These are phyloP conservation scores for Tetragonisca angustula DNA, from an alignment of 2,888 invertebrate genomes.

Conservation along the genomic window DNA sequence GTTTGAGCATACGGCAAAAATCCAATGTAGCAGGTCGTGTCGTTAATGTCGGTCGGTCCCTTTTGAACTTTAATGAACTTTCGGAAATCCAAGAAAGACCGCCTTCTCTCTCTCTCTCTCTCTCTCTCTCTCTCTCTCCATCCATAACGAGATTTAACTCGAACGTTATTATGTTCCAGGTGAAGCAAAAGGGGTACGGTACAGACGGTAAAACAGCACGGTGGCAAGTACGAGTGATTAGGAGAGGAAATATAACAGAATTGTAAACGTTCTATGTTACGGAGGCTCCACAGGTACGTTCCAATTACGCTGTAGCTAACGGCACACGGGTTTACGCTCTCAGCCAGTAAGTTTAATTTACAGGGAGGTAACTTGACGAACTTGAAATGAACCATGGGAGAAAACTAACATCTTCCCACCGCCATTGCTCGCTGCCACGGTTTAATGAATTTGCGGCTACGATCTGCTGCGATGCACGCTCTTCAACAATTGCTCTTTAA, in stretches of 20 bases:
- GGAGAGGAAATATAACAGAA: slow-evolving; percentile 47
- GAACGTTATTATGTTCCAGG: slow-evolving; percentile 18
- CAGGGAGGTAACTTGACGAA: slow-evolving; percentile 42
- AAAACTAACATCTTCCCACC: slow-evolving; percentile 25
- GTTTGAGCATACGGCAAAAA: slow-evolving; percentile 4
- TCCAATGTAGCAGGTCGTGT: not conserved
- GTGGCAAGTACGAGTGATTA: slow-evolving; percentile 44
- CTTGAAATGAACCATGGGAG: slow-evolving; percentile 38
- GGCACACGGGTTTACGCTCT: slow-evolving; percentile 9
- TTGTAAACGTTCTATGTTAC: slow-evolving; percentile 50
- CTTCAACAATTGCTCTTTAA: not conserved
- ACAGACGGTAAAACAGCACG: slow-evolving; percentile 6
- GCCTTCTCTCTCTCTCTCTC: not conserved
- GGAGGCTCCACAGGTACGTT: slow-evolving; percentile 26
- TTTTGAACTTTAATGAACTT: slow-evolving; percentile 32
- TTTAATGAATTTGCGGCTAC: slow-evolving; percentile 14
- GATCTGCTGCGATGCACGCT: not conserved
- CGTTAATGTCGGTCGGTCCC: slow-evolving; percentile 10
- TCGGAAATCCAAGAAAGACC: slow-evolving; percentile 18
- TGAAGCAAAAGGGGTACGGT: not conserved
- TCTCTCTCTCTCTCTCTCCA: too few relatives aligned
- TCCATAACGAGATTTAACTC: slow-evolving; percentile 34
- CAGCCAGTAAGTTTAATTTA: slow-evolving; percentile 45
- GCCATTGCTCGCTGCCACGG: not conserved
- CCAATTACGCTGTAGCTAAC: slow-evolving; percentile 47